Base-by-base conservation (phyloP, 2,113 vertebrate species). In the Myotis lucifugus region DNA sequence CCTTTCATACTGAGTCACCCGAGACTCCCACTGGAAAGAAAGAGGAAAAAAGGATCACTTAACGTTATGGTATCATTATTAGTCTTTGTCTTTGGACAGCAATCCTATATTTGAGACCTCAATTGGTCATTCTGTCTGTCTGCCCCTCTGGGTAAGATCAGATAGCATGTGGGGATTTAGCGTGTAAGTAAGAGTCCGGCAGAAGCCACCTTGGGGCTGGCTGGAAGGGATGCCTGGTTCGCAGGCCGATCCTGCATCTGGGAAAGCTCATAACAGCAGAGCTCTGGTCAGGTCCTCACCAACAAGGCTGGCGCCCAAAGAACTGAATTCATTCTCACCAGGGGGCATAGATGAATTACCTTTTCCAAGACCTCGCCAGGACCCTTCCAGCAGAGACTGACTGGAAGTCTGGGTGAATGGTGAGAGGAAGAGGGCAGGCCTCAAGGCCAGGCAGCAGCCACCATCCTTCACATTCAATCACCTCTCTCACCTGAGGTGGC, bases 1-100 rank as follows among this genome's bases (percentile, higher is more conserved):
- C 96, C 99, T 98, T 97, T 99, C 99, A 0, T 99, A 99, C 91
- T 99, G 99, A 0, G 99, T 99, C 97, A 99, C 99, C 32, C 99
- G 99, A 82, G 99, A 99, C 95, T 99, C 99, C 99, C 99, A 99
- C 99, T 99, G 98, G 14, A 0, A 95, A 95, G 81, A 98, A 88
- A 89, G n/a, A 59, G 59, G 82, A 76, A 48, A 88, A 89, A 54
- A 81, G 27, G 34, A 50, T 74, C 73, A 56, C 29, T 85, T 61
- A 76, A 50, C 27, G 48, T 42, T 52, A 87, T 4, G 13, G 27
- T 21, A 11, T 19, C 29, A 52, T 48, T 74, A 52, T n/a, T 32
- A 76, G 25, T 37, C 84, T 83, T 90, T 52, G 64, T 12, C 52
- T 89, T 66, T 79, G 37, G 72, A 84, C 10, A 92, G 54, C 81